phyloP scores from a whole-genome alignment of 2,113 vertebrate species.

The Glaucidium brasilianum region DNA sequence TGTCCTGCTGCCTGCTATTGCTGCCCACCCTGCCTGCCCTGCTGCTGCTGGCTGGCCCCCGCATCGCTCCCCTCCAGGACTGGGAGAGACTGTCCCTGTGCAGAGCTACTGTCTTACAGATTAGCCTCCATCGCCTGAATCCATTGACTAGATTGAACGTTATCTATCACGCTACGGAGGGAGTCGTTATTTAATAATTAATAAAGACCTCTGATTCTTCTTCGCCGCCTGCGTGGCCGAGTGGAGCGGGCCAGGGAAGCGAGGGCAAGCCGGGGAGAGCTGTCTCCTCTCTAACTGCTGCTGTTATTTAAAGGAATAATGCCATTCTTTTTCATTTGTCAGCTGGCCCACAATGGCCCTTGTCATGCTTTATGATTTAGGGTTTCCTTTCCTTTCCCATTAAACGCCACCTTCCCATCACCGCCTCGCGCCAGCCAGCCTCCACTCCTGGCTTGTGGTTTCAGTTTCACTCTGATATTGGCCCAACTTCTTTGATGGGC shows the following conservation, averaged over 20 bases:
- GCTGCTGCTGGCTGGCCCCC: not conserved
- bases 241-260: conserved; percentile 24
- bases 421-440: conserved; percentile 42
- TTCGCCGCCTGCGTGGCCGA: conserved; percentile 25
- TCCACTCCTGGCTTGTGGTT: conserved; percentile 54
- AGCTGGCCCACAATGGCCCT: conserved; percentile 76
- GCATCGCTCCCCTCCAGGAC: fast-evolving
- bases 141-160: conserved; percentile 47
- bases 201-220: conserved; percentile 76
- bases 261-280: conserved; percentile 58
- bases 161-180: conserved; percentile 69
- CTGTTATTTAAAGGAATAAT: conserved; percentile 75
- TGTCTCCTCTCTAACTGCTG: conserved; percentile 69
- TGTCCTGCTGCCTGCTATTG: fast-evolving
- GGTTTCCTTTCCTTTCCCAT: conserved; percentile 75
- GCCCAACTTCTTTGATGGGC: conserved; percentile 73
- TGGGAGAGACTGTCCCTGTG: not conserved
- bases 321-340: conserved; percentile 78
- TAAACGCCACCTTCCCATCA: conserved; percentile 70
- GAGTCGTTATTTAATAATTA: conserved; percentile 84
- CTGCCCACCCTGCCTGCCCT: not conserved
- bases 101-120: conserved; percentile 2
- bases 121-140: conserved; percentile 47
- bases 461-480: conserved; percentile 62
- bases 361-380: conserved; percentile 77